Conservation (phyloP, 2,797 vertebrate species). For the Spondyliosoma cantharus region DNA sequence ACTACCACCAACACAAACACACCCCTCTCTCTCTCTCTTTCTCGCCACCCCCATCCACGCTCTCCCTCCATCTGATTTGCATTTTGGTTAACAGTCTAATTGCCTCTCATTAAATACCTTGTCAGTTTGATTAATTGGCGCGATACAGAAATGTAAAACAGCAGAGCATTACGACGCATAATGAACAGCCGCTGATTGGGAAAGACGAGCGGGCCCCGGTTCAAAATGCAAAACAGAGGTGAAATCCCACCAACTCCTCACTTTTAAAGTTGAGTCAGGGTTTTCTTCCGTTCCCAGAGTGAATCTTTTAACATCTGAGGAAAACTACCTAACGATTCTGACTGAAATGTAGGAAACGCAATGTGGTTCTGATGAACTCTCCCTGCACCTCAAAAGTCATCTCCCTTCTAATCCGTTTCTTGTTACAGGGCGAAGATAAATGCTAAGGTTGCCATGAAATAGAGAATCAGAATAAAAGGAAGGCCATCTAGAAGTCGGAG, state of each 20-base stretch:
- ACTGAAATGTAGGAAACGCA: background rate
- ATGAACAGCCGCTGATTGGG: conserved; percentile 62
- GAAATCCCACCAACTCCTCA: conserved; percentile 30
- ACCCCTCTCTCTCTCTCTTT: conserved; percentile 4
- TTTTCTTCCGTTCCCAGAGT: background rate
- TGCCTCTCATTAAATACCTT: conserved; percentile 86
- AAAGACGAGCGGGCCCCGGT: conserved; percentile 32
- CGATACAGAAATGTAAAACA: conserved; percentile 81
- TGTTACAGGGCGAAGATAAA: background rate
- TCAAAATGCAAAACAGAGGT: conserved; percentile 44
- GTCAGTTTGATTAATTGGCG: conserved; percentile 86
- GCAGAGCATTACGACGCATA: conserved; percentile 66
- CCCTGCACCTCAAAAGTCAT: background rate
- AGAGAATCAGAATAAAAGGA: background rate
- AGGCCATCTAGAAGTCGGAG: too few species aligned
- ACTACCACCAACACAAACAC: conserved; percentile 31
- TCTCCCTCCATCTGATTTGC: conserved; percentile 73
- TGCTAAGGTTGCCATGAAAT: background rate
- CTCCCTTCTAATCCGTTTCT: background rate
- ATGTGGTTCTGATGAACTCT: background rate
- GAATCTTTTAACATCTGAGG: background rate
- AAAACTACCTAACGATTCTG: background rate
- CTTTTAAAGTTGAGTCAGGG: conserved; percentile 47
- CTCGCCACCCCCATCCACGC: conserved; percentile 19
- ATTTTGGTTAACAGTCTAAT: conserved; percentile 85